Evolutionary conservation across 2,113 vertebrate species (phyloP).

Genomic region (Bubalus kerabau): DNA sequence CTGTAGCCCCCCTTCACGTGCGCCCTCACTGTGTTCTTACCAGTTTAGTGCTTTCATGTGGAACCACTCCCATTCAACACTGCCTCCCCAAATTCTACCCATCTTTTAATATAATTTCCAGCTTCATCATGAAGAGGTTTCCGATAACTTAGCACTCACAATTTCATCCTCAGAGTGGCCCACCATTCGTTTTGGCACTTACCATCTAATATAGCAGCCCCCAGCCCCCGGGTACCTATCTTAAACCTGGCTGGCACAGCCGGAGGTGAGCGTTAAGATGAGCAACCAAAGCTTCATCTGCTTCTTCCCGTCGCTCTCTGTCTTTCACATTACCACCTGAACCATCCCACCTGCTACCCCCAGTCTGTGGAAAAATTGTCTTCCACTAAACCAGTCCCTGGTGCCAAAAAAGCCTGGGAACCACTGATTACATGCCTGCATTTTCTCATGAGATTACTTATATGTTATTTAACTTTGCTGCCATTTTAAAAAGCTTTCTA

Average conservation of each 20-base stretch:
- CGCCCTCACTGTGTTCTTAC: background rate
- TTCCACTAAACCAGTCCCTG: background rate
- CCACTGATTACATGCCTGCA: background rate
- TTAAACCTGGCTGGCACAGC: background rate
- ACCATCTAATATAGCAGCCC: background rate
- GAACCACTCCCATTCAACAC: background rate
- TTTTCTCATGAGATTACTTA: background rate
- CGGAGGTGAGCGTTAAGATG: background rate
- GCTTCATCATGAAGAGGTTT: background rate
- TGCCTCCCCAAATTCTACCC: background rate
- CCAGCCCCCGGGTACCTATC: background rate
- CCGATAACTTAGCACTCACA: background rate
- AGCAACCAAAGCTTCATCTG: background rate
- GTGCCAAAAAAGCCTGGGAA: background rate
- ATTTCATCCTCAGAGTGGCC: background rate
- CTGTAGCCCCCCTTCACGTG: rapidly evolving
- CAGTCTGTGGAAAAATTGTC: background rate
- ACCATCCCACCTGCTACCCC: background rate
- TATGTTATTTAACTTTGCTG: background rate
- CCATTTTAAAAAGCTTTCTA: background rate
- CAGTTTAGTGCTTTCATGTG: background rate
- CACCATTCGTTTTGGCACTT: background rate
- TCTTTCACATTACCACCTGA: background rate
- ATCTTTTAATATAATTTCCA: background rate
- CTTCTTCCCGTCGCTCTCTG: background rate